These are phyloP conservation scores for Phaethon lepturus DNA, from an alignment of 2,113 vertebrate species.

Conservation along the genomic window DNA sequence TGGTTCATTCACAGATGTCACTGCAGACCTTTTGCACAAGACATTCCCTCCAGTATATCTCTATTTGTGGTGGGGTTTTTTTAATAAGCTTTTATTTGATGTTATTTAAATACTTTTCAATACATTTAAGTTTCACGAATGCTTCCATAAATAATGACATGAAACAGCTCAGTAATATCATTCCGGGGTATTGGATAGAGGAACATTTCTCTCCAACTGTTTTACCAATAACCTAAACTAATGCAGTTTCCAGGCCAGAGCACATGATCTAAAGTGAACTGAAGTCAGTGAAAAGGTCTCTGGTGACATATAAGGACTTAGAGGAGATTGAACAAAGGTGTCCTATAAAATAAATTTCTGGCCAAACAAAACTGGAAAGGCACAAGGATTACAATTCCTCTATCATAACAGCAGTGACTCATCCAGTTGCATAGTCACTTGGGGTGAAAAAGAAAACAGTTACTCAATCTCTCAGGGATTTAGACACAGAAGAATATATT, in stretches of 20 bases:
- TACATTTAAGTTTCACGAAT: background rate
- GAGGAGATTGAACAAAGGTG: constrained; percentile 30
- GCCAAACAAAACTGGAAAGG: constrained; percentile 33
- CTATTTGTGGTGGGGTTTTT: background rate
- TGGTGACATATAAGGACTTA: background rate
- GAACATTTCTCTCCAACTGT: constrained; percentile 25
- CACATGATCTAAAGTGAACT: background rate
- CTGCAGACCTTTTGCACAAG: constrained; percentile 4
- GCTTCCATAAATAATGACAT: background rate
- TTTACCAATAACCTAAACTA: constrained; percentile 24
- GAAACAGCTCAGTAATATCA: background rate
- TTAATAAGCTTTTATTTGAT: background rate
- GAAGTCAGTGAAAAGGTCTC: constrained; percentile 28
- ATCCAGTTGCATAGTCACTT: constrained; percentile 40
- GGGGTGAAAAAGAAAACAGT: constrained; percentile 63
- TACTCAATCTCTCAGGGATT: constrained; percentile 64
- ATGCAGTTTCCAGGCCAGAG: constrained; percentile 10
- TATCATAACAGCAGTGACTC: constrained; percentile 55
- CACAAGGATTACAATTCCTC: constrained; percentile 16
- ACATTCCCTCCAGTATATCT: background rate
- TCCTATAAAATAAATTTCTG: constrained; percentile 33
- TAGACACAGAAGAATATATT: constrained; percentile 61
- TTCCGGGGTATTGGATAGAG: background rate
- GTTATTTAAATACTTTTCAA: background rate
- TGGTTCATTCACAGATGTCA: constrained; percentile 22